These are phyloP conservation scores for Pegoplata infirma DNA, from an alignment of 2,888 invertebrate genomes.

Conservation along the genomic window DNA sequence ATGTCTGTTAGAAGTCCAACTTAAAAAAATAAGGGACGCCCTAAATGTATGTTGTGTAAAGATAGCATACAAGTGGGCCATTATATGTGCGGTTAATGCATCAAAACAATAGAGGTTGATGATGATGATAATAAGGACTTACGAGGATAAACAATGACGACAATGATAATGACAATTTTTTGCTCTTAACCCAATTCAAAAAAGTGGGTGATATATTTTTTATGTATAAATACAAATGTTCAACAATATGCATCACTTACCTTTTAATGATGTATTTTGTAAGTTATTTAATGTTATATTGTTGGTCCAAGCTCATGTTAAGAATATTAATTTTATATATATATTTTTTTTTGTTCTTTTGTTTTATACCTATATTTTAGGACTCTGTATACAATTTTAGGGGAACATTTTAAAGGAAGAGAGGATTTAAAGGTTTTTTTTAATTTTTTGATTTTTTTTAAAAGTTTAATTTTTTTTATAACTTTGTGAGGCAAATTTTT, in stretches of 20 bases:
- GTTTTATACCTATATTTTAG: neutral
- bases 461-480: too few relatives aligned
- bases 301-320: slow-evolving; percentile 27
- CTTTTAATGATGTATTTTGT: slow-evolving; percentile 44
- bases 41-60: neutral
- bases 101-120: neutral
- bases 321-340: slow-evolving; percentile 2
- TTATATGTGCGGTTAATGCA: neutral
- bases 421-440: too few relatives aligned
- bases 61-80: neutral
- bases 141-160: neutral
- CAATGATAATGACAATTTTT: slow-evolving; percentile 41
- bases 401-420: too few relatives aligned
- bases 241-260: slow-evolving; percentile 45
- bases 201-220: slow-evolving; percentile 30
- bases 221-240: too few relatives aligned
- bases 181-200: slow-evolving; percentile 49
- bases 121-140: too few relatives aligned
- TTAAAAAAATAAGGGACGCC: too few relatives aligned
- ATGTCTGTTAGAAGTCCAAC: too few relatives aligned
- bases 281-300: neutral
- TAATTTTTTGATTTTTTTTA: too few relatives aligned
- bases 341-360: neutral
- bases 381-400: neutral
- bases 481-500: neutral